Evolutionary conservation across 2,888 invertebrate genomes (phyloP), one percentile per base, ranked within the genome.

Genomic region (Hirtodrosophila trivittata): DNA sequence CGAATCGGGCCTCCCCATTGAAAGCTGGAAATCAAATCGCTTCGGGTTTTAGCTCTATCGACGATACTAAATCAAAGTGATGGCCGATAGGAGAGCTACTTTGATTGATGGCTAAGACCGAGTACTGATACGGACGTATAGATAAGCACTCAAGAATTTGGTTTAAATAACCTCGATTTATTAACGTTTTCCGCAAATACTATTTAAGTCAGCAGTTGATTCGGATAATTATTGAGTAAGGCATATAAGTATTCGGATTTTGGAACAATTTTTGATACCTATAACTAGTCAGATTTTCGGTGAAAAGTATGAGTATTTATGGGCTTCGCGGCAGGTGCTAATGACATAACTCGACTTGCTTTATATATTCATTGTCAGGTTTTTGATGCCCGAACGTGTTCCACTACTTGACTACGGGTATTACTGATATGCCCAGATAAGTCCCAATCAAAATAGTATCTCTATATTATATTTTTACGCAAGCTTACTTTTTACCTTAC

Each of bases 21-120:
- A 69, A 52, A 58, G 58, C 49, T 35, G 30, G 42, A 74, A 74
- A 74, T 74, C 74, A 74, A 75, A 70, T 75, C 74, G 57, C 26
- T 43, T 37, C 43, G 63, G 59, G 63, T 60, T 65, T 64, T 12
- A 50, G 6, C 28, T 41, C 32, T 56, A 73, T 68, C 65, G 14
- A 4, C 6, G 42, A 18, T 35, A 51, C 62, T 73, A 73, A 71
- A 72, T 72, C 63, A 72, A 71, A 70, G 56, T 62, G 57, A 62
- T 43, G 13, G 39, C 12, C 66, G 66, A 66, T 65, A 70, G n/a
- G 32, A 10, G 37, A 51, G 6, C 55, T 35, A 33, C 33, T 66
- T 66, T 63, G 58, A 71, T 63, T 71, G 55, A 58, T 58, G 51
- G 28, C 32, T 49, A 3, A 13, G 10, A 49, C 1, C 7, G n/a